Base-by-base conservation (phyloP, 2,113 vertebrate species). In the Agelaius tricolor region DNA sequence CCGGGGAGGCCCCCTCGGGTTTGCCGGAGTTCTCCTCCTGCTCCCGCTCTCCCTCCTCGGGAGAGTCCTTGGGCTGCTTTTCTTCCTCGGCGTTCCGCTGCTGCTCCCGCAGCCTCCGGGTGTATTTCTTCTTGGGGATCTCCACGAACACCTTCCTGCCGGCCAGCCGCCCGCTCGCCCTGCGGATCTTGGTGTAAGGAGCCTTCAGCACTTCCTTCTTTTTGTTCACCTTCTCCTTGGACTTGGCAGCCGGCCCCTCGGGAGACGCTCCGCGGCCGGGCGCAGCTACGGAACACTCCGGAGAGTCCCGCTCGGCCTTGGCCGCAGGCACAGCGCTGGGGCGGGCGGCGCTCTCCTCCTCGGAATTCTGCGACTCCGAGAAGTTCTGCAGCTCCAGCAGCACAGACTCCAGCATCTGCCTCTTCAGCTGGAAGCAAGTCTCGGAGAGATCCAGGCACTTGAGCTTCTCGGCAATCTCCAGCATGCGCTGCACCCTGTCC, bases 381-480 rank as follows among this genome's bases (percentile, higher is more conserved):
- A 98, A 98, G 93, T 94, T 98, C 44, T 98, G 98, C 69, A 98
- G 75, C 84, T 98, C 98, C 92, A 98, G 33, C 90, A 98, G 98
- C 46, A 98, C 98, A 0, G 98, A 98, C 14, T 98, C 98, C 47
- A 98, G 88, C 98, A 98, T 98, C 89, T 98, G 98, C 82, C 97
- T 98, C 96, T 98, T 98, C 26, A 98, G 83, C 5, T 98, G 98
- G 9, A 96, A 94, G 77, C 99, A 99, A 61, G 98, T 98, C 91
- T 99, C 98, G 0, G 98, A 97, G 23, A 99, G 97, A 52, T 98
- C 98, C 74, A 97, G 97, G 71, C 99, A 99, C 84, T 99, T 99
- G 30, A 99, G 96, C 74, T 98, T 98, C 35, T 98, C 98, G 0
- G 99, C 99, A 28, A 98, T 97, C 13, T 98, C 98, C 9, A 98